Percentiles rank a stretch among this genome's conserved stretches.
These are phyloP conservation scores for Tipula unca DNA, from an alignment of 2,888 invertebrate genomes.

Conservation along the genomic window DNA sequence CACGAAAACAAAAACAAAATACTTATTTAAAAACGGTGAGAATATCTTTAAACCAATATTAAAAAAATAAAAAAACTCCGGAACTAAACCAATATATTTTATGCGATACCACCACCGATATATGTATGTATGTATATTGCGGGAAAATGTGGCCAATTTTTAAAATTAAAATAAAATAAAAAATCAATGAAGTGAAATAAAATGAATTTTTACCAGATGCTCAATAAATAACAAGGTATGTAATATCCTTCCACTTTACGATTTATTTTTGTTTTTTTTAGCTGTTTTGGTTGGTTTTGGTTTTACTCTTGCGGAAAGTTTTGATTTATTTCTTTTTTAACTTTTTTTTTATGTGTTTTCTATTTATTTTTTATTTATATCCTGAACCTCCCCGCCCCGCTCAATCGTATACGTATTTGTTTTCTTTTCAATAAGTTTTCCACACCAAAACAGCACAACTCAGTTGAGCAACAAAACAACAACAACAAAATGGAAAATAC, in stretches of 20 bases:
- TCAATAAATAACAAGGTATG: background rate
- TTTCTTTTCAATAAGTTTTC: background rate
- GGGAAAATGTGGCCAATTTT: slow-evolving; percentile 3
- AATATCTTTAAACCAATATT: background rate
- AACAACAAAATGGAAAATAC: background rate
- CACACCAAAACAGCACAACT: background rate
- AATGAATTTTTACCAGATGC: slow-evolving; percentile 14
- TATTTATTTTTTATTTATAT: background rate
- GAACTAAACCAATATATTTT: background rate
- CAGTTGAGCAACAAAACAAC: background rate
- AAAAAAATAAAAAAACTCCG: background rate
- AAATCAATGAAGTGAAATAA: slow-evolving; percentile 8
- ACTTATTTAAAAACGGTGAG: too few species aligned
- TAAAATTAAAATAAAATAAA: background rate
- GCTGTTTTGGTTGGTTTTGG: background rate
- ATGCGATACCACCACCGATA: background rate
- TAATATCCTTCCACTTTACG: background rate
- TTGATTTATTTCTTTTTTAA: slow-evolving; percentile 8
- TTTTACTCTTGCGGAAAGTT: background rate
- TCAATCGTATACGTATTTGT: background rate
- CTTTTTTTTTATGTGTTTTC: background rate
- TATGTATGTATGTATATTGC: background rate
- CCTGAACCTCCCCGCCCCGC: background rate
- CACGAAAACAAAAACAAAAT: background rate
- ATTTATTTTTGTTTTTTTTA: background rate